These are phyloP conservation scores for Nestor notabilis DNA, from an alignment of 2,113 vertebrate genomes.

Conservation along the genomic window DNA sequence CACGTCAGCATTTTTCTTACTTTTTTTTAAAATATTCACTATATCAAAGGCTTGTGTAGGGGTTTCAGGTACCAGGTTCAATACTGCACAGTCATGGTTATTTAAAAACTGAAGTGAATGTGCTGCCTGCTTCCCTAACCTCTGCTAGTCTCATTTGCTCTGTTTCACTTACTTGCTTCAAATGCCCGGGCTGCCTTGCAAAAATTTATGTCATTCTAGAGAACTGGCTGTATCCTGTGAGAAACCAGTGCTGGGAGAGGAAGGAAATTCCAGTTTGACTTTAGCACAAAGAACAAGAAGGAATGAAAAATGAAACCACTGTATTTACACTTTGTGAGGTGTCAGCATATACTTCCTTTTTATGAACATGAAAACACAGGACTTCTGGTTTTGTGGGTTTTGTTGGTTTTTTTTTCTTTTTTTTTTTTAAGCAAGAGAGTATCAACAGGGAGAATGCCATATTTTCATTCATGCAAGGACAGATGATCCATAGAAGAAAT, in stretches of 20 bases:
- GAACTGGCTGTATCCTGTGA: background rate
- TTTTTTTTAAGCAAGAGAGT: background rate
- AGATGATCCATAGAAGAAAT: background rate
- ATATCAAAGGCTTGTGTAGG: background rate
- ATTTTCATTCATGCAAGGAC: background rate
- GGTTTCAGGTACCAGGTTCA: background rate
- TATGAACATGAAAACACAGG: background rate
- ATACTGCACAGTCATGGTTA: background rate
- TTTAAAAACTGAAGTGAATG: background rate
- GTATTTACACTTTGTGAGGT: background rate
- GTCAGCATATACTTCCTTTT: background rate
- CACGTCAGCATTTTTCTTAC: background rate
- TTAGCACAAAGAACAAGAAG: background rate
- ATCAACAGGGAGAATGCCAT: background rate
- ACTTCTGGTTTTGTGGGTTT: background rate
- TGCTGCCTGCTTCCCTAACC: background rate
- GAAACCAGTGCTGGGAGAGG: background rate
- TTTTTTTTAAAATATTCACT: background rate
- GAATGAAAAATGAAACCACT: slow-evolving; percentile 50
- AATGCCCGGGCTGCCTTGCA: background rate
- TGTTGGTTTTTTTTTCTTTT: background rate
- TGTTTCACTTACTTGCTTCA: background rate
- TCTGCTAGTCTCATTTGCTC: background rate
- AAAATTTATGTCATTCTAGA: background rate
- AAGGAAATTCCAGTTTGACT: slow-evolving; percentile 32